Base-by-base conservation (phyloP, 2,797 vertebrate genomes). In the Coregonus sp. region DNA sequence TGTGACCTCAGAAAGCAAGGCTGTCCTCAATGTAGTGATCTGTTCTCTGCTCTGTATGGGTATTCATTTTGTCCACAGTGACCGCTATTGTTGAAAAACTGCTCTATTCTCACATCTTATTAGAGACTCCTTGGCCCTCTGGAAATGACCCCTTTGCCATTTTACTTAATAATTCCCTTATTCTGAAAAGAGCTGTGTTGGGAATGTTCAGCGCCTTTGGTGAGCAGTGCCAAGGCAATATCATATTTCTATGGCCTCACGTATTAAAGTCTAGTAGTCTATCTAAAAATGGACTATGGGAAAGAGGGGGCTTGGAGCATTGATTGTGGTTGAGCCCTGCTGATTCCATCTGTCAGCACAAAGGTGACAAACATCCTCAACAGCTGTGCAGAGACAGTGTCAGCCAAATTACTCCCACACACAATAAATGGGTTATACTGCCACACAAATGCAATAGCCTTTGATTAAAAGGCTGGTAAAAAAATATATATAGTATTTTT, bases 111-210 rank as follows among this genome's bases (percentile, higher is more conserved):
- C 20, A 4, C 1, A 1, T 40, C 56, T 77, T 63, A 65, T 66
- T 47, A 59, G 35, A 47, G 70, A 31, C 65, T 50, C 25, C 20
- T 50, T 25, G 33, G 20, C 54, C 37, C 65, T 54, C 33, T 51
- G 61, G 50, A 18, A 25, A 51, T 74, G 50, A 68, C 65, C 68
- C 65, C 56, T 54, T n/a, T 12, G 20, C 33, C 66, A 52, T 52
- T 63, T 54, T 50, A 16, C 14, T 73, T 70, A 56, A 72, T 75
- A 75, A 75, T 69, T 59, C 18, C 35, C 31, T 74, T 74, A 69
- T 59, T 72, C 59, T 52, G 25, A 29, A 78, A 74, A 67, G 50
- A 40, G 14, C 56, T 66, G 56, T 63, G 20, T 15, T 25, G 50
- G 4, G 18, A 59, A 37, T 35, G 40, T 73, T 52, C 31, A 66